Evolutionary conservation across 2,797 vertebrate genomes (phyloP), one percentile per base, ranked within the genome.

Genomic region (Sebastes matsubarae): DNA sequence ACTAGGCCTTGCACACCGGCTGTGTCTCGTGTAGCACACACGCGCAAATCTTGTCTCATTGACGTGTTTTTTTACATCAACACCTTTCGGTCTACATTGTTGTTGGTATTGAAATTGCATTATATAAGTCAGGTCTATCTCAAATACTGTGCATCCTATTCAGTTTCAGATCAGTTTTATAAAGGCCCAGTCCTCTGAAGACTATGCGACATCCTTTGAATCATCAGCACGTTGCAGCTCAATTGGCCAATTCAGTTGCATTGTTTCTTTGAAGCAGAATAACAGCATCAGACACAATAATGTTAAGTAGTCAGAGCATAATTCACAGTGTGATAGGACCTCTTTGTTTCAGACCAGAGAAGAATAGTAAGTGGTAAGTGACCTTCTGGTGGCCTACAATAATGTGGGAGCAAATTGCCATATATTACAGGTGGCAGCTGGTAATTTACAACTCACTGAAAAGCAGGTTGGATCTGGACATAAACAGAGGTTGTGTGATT

Each of bases 371-470:
- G 74, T 38, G 68, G 25, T 67, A 66, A 4, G 65, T 90, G 86
- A 91, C 87, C 88, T 86, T 80, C 72, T 59, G 46, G 58, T 2
- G 25, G 81, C 72, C 82, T 27, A 59, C 74, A 27, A 69, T 86
- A 86, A 84, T 55, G 79, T 83, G 70, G 86, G 84, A 90, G 83
- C 74, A 92, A 88, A 91, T 88, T 90, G 84, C 75, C 67, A 69
- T 87, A 86, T 63, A 87, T 89, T 90, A 86, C 65, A 84, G 66
- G 83, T 83, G 81, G 82, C 85, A 90, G 82, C 81, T 60, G 81
- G 86, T 90, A 82, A 92, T 93, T 92, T 93, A 82, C 42, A 60
- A 72, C 81, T 83, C 87, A 36, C 52, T 72, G 67, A 80, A 82
- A 87, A 87, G 57, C 80, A 85, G 77, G 81, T 77, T 68, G 70